phyloP scores from a whole-genome alignment of 1,140 invertebrate genomes.

The Galendromus occidentalis region DNA sequence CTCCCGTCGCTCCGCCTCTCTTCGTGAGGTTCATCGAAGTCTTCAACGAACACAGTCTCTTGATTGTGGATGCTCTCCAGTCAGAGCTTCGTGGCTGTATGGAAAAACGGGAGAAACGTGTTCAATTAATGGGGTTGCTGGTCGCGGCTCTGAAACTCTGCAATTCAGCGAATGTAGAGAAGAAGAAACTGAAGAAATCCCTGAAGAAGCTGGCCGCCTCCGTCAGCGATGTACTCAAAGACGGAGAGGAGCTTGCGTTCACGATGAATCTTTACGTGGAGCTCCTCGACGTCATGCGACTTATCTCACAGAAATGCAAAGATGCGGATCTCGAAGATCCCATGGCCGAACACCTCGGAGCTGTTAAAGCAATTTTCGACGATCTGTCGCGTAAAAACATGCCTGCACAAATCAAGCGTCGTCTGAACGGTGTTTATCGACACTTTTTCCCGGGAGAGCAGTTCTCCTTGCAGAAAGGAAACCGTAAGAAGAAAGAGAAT shows the following conservation, averaged over 20 bases:
- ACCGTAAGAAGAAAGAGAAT: conserved; percentile 12
- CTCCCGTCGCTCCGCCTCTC: not conserved
- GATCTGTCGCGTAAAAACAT: conserved; percentile 2
- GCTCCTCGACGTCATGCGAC: not conserved
- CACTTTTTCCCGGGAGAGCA: conserved; percentile 15
- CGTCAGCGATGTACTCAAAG: not conserved
- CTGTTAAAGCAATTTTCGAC: not conserved
- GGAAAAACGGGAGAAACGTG: conserved; percentile 6
- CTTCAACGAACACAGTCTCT: not conserved
- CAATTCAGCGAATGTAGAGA: not conserved
- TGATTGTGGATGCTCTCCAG: not conserved
- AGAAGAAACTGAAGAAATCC: not conserved
- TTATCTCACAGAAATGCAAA: not conserved
- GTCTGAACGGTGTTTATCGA: not conserved
- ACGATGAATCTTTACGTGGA: not conserved
- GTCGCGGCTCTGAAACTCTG: conserved; percentile 3
- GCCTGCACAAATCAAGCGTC: not conserved
- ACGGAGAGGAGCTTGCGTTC: not conserved
- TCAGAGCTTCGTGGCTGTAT: not conserved
- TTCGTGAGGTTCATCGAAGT: conserved; percentile 1
- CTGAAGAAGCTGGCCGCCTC: not conserved
- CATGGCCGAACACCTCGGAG: not conserved
- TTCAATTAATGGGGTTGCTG: not conserved
- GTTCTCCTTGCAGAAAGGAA: conserved; percentile 10
- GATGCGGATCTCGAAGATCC: not conserved